Evolutionary conservation across 2,888 invertebrate genomes (phyloP), one percentile per base, ranked within the genome.

Genomic region (Dicyrtomina minuta): DNA sequence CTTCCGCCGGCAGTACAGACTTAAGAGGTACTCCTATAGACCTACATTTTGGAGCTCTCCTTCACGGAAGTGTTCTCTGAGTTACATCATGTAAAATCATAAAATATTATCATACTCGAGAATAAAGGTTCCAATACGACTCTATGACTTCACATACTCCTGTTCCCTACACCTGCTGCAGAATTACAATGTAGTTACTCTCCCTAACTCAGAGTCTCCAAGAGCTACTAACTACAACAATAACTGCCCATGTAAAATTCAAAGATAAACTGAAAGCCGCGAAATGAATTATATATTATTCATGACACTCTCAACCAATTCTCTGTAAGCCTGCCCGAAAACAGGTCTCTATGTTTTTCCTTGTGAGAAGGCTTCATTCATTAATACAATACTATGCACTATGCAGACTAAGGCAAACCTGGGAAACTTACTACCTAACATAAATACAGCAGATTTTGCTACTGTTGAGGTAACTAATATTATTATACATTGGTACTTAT

Each of bases 241-340:
- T 20, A 51, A 51, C 17, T 51, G 8, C 55, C 51, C 3, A 33
- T 33, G 33, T 33, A 33, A 33, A n/a, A 33, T 33, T 3, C 33
- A 33, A 33, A 33, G 33, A 33, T 8, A 33, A 33, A 33, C 33
- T 33, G 3, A 51, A 51, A 51, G 22, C 17, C 12, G 26, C 26
- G 26, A 46, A 44, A 61, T 46, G 61, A 61, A 46, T 61, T 46
- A 44, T 46, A 44, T 15, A 61, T 46, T 61, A 61, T 61, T 61
- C 61, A 61, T 61, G 44, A 44, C 44, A 60, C 39, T 39, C 10
- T 20, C n/a, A n/a, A 39, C 39, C 22, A 17, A 1, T 27, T 55
- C 26, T 55, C 24, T n/a, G n/a, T n/a, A n/a, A n/a, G n/a, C n/a
- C 26, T 22, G n/a, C n/a, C n/a, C n/a, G n/a, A n/a, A n/a, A n/a